These are phyloP conservation scores for Enteromius anoplus DNA, from an alignment of 2,797 vertebrate species.

Conservation along the genomic window DNA sequence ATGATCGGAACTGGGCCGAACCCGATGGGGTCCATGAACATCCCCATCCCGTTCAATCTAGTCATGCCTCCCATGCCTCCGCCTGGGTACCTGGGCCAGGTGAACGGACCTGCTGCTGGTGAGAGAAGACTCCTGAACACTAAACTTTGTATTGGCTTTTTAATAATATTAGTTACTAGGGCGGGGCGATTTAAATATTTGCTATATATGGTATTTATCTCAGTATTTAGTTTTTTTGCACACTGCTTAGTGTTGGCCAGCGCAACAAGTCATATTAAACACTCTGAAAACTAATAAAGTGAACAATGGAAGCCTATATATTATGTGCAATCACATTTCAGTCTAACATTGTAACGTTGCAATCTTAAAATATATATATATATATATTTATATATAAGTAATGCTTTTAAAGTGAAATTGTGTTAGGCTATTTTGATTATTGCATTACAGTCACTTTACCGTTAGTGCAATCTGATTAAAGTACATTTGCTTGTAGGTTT, in stretches of 20 bases:
- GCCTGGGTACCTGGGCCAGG: conserved; percentile 90
- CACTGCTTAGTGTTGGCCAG: neutral
- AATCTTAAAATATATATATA: too few relatives aligned
- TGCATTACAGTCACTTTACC: too few relatives aligned
- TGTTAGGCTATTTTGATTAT: too few relatives aligned
- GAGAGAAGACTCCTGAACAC: conserved; percentile 27
- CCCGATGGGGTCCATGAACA: conserved; percentile 94
- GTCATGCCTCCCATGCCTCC: conserved; percentile 98
- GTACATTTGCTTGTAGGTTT: too few relatives aligned
- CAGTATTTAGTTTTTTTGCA: neutral
- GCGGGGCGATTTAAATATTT: too few relatives aligned
- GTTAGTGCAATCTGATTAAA: too few relatives aligned
- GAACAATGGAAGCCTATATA: neutral
- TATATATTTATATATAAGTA: too few relatives aligned
- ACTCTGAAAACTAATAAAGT: neutral
- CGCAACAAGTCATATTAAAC: neutral
- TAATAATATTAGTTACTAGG: neutral
- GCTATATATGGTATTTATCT: too few relatives aligned
- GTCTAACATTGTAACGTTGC: too few relatives aligned
- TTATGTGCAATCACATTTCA: too few relatives aligned
- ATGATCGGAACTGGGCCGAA: conserved; percentile 95
- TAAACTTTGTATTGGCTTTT: neutral
- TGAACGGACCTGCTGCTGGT: conserved; percentile 93
- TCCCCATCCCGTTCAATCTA: conserved; percentile 97
- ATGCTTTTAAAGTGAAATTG: too few relatives aligned